Evolutionary conservation across 2,888 invertebrate genomes (phyloP).

Genomic region (Serrognathus titanus): DNA sequence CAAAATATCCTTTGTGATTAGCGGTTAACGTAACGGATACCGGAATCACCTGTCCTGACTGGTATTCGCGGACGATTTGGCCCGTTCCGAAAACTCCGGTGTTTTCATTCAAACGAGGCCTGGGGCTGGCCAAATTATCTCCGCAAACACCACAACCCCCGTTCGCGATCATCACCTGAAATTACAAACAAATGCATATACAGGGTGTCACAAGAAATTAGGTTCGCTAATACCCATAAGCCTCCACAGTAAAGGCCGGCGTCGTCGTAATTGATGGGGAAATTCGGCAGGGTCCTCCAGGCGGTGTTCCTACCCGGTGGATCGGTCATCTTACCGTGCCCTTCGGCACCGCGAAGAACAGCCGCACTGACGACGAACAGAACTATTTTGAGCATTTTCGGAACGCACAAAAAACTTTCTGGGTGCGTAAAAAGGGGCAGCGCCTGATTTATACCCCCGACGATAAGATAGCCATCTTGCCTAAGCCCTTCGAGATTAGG

Average conservation of each 20-base stretch:
- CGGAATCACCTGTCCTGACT: slow-evolving; percentile 36
- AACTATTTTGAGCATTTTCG: no score
- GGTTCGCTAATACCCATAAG: slow-evolving; percentile 33
- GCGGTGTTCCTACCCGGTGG: slow-evolving; percentile 53
- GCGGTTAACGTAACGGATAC: slow-evolving; percentile 42
- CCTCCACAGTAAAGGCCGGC: slow-evolving; percentile 54
- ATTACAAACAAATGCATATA: background rate
- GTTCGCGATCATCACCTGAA: slow-evolving; percentile 13
- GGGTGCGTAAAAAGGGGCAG: no score
- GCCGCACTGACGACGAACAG: background rate
- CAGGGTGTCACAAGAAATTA: no score
- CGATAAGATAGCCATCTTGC: no score
- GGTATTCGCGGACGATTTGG: slow-evolving; percentile 42
- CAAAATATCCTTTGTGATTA: slow-evolving; percentile 44
- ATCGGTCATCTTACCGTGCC: slow-evolving; percentile 53
- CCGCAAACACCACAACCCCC: slow-evolving; percentile 47
- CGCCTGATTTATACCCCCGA: no score
- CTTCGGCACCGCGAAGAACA: slow-evolving; percentile 29
- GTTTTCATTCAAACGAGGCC: slow-evolving; percentile 47
- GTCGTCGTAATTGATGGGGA: slow-evolving; percentile 52
- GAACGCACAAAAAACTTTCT: no score
- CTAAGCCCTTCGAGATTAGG: no score
- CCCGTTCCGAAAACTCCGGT: slow-evolving; percentile 49
- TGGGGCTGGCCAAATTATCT: slow-evolving; percentile 39
- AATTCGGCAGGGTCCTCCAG: slow-evolving; percentile 50